Base-by-base conservation (phyloP, 2,888 invertebrate genomes). In the Dicycla oo region DNA sequence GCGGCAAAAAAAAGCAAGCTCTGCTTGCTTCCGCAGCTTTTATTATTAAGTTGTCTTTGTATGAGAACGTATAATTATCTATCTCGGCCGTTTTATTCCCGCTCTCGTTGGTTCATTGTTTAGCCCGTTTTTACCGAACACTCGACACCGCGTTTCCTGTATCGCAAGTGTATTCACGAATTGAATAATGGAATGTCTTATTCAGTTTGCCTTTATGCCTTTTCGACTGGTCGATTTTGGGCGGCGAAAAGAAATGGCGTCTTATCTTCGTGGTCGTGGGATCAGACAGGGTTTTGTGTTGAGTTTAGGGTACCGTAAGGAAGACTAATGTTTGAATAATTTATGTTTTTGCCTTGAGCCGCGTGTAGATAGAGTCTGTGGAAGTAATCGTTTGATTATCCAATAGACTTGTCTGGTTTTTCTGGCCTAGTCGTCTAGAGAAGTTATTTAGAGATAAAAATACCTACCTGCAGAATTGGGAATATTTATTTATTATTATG, bases 141-240 rank as follows among this genome's bases (percentile, higher is more conserved):
- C 93, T 93, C 92, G 95, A 96, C 94, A 96, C 95, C 95, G 92
- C 92, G 91, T 88, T 95, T 96, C 96, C 96, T 95, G 96, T 90
- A 91, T 84, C 89, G 90, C 94, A 94, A 95, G 94, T 94, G 94
- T 92, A 91, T 89, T 90, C 92, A 92, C 89, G 88, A 86, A 89
- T 92, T 91, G 90, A 92, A 78, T 83, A 75, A 56, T 69, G 62
- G 71, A 67, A 81, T 83, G 87, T 87, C 88, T 91, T 90, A 89
- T 88, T 90, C 88, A 89, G 89, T 94, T 90, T 91, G 93, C 94
- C 93, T 95, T 95, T 94, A 93, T 95, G 95, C 96, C 95, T 96
- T 95, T 90, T 95, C 91, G 95, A 95, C 95, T 95, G 87, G 81
- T 86, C 90, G 86, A 91, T 91, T 92, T 93, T 93, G 91, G 84